Evolutionary conservation across 2,888 invertebrate genomes (phyloP).

Genomic region (Cacoxenus indagator): DNA sequence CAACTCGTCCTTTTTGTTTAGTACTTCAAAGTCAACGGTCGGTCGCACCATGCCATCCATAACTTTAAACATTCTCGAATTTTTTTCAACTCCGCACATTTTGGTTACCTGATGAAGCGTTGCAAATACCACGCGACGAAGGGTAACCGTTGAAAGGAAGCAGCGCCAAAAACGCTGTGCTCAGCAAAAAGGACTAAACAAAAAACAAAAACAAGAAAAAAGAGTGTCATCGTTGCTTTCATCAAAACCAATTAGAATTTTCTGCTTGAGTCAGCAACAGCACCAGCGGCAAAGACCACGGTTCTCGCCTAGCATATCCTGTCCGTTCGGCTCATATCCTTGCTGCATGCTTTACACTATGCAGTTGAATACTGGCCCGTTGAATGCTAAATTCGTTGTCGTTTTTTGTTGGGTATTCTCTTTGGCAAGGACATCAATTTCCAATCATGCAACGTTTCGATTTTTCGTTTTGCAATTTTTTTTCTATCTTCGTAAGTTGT

Average conservation of each 20-base stretch:
- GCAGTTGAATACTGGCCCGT: not conserved
- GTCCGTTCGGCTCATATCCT: conserved; percentile 42
- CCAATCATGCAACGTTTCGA: conserved; percentile 51
- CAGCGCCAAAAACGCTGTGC: conserved; percentile 6
- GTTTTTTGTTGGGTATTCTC: conserved; percentile 8
- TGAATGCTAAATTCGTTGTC: not conserved
- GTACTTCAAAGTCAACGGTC: not conserved
- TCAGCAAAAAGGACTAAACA: conserved; percentile 14
- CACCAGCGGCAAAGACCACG: not conserved
- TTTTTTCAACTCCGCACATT: conserved; percentile 35
- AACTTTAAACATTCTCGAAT: conserved; percentile 30
- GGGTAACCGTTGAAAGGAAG: conserved; percentile 16
- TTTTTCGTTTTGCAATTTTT: conserved; percentile 27
- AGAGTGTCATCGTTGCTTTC: conserved; percentile 60
- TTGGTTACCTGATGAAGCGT: conserved; percentile 51
- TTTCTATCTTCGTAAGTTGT: conserved; percentile 50
- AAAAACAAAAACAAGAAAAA: conserved; percentile 20
- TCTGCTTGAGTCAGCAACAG: conserved; percentile 56
- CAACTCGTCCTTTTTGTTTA: not conserved
- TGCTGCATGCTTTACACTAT: conserved; percentile 32
- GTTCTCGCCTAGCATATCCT: not conserved
- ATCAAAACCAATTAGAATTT: conserved; percentile 69
- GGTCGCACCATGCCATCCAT: conserved; percentile 45
- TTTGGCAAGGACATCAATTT: conserved; percentile 55
- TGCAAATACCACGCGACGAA: conserved; percentile 29